Evolutionary conservation across 2,888 invertebrate species (phyloP), one percentile per base, ranked within the genome.

Genomic region (Limnephilus lunatus): DNA sequence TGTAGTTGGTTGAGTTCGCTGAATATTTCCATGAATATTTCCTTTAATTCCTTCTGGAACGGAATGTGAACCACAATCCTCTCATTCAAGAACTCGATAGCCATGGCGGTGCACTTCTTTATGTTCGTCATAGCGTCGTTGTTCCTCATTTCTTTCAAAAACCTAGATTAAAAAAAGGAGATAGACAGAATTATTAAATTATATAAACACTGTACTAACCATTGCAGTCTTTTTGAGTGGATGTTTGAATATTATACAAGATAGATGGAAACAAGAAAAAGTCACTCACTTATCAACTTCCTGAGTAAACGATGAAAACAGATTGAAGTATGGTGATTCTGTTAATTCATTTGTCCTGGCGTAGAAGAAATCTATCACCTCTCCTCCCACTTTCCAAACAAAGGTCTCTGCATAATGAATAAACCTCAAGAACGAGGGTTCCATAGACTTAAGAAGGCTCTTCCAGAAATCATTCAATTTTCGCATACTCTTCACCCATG

Each of bases 121-220:
- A 98, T 96, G 94, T 98, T 98, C 0, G 98, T 98, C 39, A 98
- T 96, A 0, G 98, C 96, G 94, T 98, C 98, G 94, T 98, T 98
- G 92, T 97, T 97, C 89, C 97, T 97, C 12, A 98, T 96, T 94
- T 98, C 98, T 91, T 97, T 97, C 95, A 98, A 98, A 89, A 98
- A 96, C 91, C 96, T 97, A 94, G 7, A 90, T 91, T 86, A 35
- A n/a, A 89, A 89, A 81, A 81, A 25, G 19, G 53, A 53, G 12
- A 2, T 12, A 12, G 44, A 39, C 39, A 53, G 0, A 25, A 25
- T 1, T 25, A 25, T 68, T 25, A 25, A 25, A 68, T 68, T 68
- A 68, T 19, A 19, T 19, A 25, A 25, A 68, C 19, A 68, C 25
- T n/a, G 0, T 25, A 68, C 5, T 68, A 68, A 68, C 5, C 68